Conservation (phyloP, 2,888 invertebrate species). For the Eulithis testata region DNA sequence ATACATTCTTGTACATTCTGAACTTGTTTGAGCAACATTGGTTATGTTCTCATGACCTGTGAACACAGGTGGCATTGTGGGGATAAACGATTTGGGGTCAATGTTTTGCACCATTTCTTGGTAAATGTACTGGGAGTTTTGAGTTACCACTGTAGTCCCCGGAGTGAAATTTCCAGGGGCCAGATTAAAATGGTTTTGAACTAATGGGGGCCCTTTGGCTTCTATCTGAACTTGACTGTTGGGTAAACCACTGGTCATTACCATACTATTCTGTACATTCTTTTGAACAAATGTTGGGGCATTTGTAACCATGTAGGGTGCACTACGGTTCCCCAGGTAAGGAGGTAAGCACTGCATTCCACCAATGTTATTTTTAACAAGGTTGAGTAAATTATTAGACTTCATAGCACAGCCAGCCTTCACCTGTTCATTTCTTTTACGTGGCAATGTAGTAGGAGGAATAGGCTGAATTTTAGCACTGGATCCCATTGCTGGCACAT, state of each 20-base stretch:
- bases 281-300: constrained; percentile 75
- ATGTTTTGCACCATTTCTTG: constrained; percentile 79
- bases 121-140: constrained; percentile 79
- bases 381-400: constrained; percentile 62
- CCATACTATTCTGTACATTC: constrained; percentile 74
- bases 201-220: constrained; percentile 58
- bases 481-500: constrained; percentile 55
- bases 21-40: constrained; percentile 69
- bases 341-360: constrained; percentile 54
- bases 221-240: constrained; percentile 60
- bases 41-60: constrained; percentile 67
- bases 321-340: constrained; percentile 54
- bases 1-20: constrained; percentile 58
- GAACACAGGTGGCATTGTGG: constrained; percentile 68
- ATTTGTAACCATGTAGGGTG: constrained; percentile 57
- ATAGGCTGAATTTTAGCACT: constrained; percentile 56
- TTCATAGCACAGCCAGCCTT: constrained; percentile 63
- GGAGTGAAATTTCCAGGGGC: constrained; percentile 65
- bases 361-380: constrained; percentile 70
- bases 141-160: constrained; percentile 75
- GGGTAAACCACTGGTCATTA: constrained; percentile 67
- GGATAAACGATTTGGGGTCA: constrained; percentile 74
- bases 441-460: constrained; percentile 51
- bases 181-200: constrained; percentile 66
- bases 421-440: constrained; percentile 62